Evolutionary conservation across 92 coral and sea anemone species (phyloP), one percentile per base, ranked within the genome.

Genomic region (Metridium senile): DNA sequence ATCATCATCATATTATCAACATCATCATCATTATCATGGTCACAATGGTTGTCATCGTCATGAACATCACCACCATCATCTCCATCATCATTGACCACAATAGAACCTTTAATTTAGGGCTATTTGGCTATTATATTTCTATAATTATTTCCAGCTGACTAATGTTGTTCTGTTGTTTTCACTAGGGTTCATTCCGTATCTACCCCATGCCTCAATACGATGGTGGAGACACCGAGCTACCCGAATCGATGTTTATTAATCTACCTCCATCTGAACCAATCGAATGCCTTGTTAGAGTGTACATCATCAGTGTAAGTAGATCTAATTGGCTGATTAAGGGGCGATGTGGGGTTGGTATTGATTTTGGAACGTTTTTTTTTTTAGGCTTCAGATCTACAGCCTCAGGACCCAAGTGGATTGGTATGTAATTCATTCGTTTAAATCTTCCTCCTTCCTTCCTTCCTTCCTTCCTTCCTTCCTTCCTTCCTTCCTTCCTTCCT

Each of bases 101-200:
- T n/a, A n/a, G n/a, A n/a, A n/a, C n/a, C n/a, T n/a, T n/a, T n/a
- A n/a, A n/a, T n/a, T n/a, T n/a, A n/a, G n/a, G n/a, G n/a, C n/a
- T n/a, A n/a, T n/a, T n/a, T n/a, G n/a, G n/a, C n/a, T n/a, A n/a
- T n/a, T n/a, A n/a, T n/a, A n/a, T n/a, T n/a, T n/a, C n/a, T n/a
- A n/a, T n/a, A n/a, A n/a, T n/a, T n/a, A n/a, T n/a, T n/a, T n/a
- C n/a, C n/a, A n/a, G n/a, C n/a, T n/a, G n/a, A n/a, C n/a, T n/a
- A n/a, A n/a, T n/a, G n/a, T n/a, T n/a, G n/a, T n/a, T n/a, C n/a
- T n/a, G n/a, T n/a, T n/a, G n/a, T n/a, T n/a, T n/a, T n/a, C n/a
- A n/a, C n/a, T n/a, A 93, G 98, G 98, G 97, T 46, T 74, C 98
- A 8, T 93, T 93, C 88, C 96, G 98, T 29, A 89, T 93, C 66